These are phyloP conservation scores for Ptilorrhoa leucosticta DNA, from an alignment of 2,113 vertebrate species.

Conservation along the genomic window DNA sequence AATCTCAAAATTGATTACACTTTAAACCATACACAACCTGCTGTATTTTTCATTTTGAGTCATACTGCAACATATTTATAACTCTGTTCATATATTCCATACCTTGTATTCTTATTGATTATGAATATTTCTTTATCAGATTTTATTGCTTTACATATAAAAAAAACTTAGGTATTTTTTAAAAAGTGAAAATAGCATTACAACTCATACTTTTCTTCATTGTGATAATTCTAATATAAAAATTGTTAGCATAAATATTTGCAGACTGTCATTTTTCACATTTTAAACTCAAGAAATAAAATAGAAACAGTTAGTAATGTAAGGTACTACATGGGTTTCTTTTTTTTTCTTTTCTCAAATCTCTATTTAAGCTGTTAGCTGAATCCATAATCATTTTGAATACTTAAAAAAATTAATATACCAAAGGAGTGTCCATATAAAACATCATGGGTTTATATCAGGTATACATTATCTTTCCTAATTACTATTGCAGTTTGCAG, in stretches of 20 bases:
- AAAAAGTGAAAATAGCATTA: constrained; percentile 55
- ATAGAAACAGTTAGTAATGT: constrained; percentile 38
- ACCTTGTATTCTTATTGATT: constrained; percentile 80
- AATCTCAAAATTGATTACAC: constrained; percentile 79
- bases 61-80: constrained; percentile 75
- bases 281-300: constrained; percentile 58
- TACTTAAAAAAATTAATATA: constrained; percentile 73
- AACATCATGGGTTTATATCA: constrained; percentile 69
- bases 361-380: constrained; percentile 50
- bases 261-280: constrained; percentile 33
- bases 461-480: constrained; percentile 74
- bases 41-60: constrained; percentile 77
- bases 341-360: constrained; percentile 11
- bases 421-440: constrained; percentile 51
- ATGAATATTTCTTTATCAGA: constrained; percentile 75
- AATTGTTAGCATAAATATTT: constrained; percentile 30
- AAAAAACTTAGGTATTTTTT: constrained; percentile 64
- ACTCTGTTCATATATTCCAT: constrained; percentile 78
- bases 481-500: constrained; percentile 71
- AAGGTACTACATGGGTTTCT: not conserved
- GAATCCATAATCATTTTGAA: constrained; percentile 54
- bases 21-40: constrained; percentile 75
- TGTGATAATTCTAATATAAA: constrained; percentile 56
- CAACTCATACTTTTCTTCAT: constrained; percentile 57
- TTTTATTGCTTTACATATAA: constrained; percentile 78